Evolutionary conservation across 1,140 invertebrate genomes (phyloP).

Genomic region (Saccostrea echinata): DNA sequence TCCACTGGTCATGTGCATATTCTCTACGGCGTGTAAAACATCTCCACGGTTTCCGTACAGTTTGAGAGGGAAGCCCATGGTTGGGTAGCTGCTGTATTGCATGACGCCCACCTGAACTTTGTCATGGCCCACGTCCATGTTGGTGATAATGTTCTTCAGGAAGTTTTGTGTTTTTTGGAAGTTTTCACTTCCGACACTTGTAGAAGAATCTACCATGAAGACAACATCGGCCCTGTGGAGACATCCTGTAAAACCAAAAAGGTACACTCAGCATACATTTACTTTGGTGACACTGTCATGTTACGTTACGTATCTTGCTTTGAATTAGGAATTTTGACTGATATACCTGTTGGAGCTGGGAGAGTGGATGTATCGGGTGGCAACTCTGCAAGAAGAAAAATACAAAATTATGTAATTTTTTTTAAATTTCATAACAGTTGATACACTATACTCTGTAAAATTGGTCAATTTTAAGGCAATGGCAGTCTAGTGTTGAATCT

Average conservation of each 20-base stretch:
- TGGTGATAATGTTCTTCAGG: constrained; percentile 63
- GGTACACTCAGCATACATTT: background rate
- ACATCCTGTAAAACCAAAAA: constrained; percentile 57
- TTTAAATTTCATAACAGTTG: no score
- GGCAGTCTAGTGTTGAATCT: no score
- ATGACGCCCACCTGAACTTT: constrained; percentile 66
- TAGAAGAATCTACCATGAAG: constrained; percentile 69
- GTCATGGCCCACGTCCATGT: constrained; percentile 54
- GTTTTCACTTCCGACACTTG: constrained; percentile 61
- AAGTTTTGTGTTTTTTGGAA: constrained; percentile 65
- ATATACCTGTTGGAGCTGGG: constrained; percentile 32
- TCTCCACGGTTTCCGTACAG: constrained; percentile 61
- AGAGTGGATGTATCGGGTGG: constrained; percentile 55
- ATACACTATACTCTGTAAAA: no score
- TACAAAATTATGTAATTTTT: background rate
- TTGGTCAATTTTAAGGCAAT: no score
- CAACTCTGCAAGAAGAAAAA: constrained; percentile 55
- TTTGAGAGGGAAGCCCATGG: constrained; percentile 65
- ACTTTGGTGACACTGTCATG: background rate
- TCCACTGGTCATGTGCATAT: constrained; percentile 58
- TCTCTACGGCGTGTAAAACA: constrained; percentile 49
- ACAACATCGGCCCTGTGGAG: constrained; percentile 67
- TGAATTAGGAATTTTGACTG: background rate
- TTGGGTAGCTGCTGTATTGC: constrained; percentile 62
- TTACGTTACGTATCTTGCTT: background rate